Percentiles rank a stretch among this genome's conserved stretches.
Evolutionary conservation across 2,888 invertebrate species (phyloP).

Genomic region (Sminthurinus aureus): DNA sequence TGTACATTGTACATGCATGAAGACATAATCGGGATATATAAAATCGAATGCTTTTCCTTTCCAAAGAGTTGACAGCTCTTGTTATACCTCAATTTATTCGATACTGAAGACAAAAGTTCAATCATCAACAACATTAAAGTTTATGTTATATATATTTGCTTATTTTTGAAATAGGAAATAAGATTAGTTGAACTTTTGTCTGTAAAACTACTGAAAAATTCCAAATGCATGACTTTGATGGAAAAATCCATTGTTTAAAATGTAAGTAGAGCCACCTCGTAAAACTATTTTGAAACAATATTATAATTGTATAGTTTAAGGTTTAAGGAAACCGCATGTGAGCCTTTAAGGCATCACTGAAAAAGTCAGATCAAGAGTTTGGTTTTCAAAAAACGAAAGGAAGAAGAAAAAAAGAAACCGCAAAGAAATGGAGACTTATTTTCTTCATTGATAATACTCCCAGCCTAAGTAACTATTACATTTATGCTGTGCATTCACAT

Average conservation of each 20-base stretch:
- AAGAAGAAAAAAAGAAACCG: background rate
- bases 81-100: background rate
- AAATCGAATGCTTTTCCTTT: no score
- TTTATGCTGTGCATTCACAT: no score
- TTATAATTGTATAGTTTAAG: background rate
- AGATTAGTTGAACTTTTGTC: background rate
- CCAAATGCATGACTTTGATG: background rate
- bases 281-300: background rate
- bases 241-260: background rate
- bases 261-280: conserved; percentile 5
- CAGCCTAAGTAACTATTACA: no score
- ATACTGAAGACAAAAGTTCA: background rate
- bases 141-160: no score
- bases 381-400: background rate
- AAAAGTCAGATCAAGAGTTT: background rate
- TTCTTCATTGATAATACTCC: background rate
- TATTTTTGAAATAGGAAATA: no score
- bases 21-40: no score
- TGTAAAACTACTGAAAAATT: background rate
- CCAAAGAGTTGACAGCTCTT: no score
- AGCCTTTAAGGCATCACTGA: conserved; percentile 1
- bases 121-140: no score
- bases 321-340: background rate
- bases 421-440: background rate
- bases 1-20: no score